Conservation (phyloP, 2,888 invertebrate species). For the Ceramica pisi region DNA sequence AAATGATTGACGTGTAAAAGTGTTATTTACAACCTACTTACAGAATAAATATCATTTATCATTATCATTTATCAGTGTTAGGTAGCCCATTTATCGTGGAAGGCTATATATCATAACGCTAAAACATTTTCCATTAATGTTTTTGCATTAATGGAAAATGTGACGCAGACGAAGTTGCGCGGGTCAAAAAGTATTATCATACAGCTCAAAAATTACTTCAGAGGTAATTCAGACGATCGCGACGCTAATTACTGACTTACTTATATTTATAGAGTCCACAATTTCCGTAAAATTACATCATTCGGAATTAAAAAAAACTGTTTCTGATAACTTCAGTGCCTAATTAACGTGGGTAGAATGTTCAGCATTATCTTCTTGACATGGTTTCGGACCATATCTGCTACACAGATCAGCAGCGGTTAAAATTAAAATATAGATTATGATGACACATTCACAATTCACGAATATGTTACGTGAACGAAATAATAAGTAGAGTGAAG, state of each 20-base stretch:
- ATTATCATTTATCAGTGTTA: too few species aligned
- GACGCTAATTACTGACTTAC: not conserved
- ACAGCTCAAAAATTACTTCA: not conserved
- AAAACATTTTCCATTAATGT: too few species aligned
- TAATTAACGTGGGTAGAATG: not conserved
- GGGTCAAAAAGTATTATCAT: slow-evolving; percentile 4
- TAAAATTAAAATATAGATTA: slow-evolving; percentile 1
- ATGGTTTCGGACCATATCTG: not conserved
- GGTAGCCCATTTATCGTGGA: too few species aligned
- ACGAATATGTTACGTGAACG: not conserved
- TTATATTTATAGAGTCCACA: not conserved
- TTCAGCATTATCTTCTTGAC: slow-evolving; percentile 25
- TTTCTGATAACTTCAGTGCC: slow-evolving; percentile 11
- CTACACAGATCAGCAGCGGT: slow-evolving; percentile 19
- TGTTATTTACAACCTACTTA: too few species aligned
- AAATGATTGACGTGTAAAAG: too few species aligned
- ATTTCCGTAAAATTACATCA: slow-evolving; percentile 40
- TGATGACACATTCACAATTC: not conserved
- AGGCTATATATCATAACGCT: too few species aligned
- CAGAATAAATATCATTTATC: too few species aligned
- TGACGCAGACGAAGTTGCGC: too few species aligned
- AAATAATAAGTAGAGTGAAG: not conserved
- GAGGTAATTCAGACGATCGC: slow-evolving; percentile 10
- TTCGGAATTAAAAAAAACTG: not conserved
- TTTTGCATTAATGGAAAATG: too few species aligned